phyloP scores from a whole-genome alignment of 2,888 invertebrate species.

The Stenodema calcarata region DNA sequence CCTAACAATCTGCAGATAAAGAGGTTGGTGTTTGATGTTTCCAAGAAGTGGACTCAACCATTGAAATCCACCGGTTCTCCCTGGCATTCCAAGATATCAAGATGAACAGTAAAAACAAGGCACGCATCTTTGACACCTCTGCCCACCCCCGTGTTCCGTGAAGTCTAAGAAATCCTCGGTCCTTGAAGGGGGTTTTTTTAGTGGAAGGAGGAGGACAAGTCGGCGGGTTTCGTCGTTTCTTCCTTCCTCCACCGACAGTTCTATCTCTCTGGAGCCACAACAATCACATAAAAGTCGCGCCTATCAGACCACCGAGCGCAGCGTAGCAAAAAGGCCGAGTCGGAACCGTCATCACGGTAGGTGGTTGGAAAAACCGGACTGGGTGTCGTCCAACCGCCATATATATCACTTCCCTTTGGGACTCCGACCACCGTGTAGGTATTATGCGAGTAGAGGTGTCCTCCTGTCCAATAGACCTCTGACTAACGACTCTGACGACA shows the following conservation, averaged over 20 bases:
- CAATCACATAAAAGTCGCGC: slow-evolving; percentile 19
- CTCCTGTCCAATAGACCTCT: not conserved
- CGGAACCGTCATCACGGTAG: not conserved
- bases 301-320: not conserved
- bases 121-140: not conserved
- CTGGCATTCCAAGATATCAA: not conserved
- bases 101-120: not conserved
- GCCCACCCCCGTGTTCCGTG: not conserved
- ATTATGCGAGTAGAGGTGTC: not conserved
- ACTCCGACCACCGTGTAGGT: not conserved
- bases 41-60: not conserved
- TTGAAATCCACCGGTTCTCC: not conserved
- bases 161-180: not conserved
- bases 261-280: not conserved
- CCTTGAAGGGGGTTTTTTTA: not conserved
- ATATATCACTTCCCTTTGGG: slow-evolving; percentile 6
- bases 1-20: too few species aligned
- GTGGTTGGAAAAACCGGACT: not conserved
- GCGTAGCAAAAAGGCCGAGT: not conserved
- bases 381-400: not conserved
- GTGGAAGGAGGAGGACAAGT: not conserved
- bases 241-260: not conserved
- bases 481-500: not conserved
- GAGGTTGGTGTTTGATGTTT: not conserved
- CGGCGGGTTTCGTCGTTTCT: not conserved